These are phyloP conservation scores for Sternarchorhynchus goeldii DNA, from an alignment of 2,797 vertebrate species.

Conservation along the genomic window DNA sequence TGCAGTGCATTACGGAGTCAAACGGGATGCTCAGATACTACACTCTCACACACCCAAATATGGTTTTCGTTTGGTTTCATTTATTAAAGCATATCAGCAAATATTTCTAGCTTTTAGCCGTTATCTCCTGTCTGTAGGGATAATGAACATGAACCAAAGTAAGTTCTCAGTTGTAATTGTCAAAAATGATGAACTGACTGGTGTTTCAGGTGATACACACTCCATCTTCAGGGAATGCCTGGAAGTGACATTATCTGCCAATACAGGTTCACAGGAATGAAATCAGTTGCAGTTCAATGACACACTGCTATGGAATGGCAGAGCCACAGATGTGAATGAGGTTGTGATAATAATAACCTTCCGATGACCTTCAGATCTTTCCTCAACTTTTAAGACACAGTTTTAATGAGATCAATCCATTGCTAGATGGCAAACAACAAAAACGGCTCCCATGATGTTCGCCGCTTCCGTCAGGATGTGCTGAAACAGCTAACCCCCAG, in stretches of 20 bases:
- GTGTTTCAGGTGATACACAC: background rate
- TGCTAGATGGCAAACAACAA: background rate
- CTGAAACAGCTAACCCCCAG: constrained; percentile 15
- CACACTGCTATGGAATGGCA: background rate
- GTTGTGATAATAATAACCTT: no score
- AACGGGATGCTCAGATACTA: no score
- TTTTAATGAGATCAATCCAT: background rate
- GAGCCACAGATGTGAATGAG: background rate
- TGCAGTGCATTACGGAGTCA: no score
- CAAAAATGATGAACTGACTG: background rate
- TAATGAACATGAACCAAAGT: background rate
- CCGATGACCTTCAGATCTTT: no score
- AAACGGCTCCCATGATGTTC: background rate
- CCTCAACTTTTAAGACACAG: no score
- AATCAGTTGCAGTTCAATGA: background rate
- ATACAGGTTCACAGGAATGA: background rate
- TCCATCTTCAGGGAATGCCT: background rate
- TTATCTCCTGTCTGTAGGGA: constrained; percentile 14
- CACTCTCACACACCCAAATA: no score
- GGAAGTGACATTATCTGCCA: background rate
- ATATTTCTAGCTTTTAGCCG: constrained; percentile 1
- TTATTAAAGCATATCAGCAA: constrained; percentile 3
- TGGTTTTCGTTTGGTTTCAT: background rate
- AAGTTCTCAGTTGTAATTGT: background rate
- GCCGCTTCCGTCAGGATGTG: background rate